phyloP scores from a whole-genome alignment of 2,113 vertebrate genomes.

The Gambusia affinis region DNA sequence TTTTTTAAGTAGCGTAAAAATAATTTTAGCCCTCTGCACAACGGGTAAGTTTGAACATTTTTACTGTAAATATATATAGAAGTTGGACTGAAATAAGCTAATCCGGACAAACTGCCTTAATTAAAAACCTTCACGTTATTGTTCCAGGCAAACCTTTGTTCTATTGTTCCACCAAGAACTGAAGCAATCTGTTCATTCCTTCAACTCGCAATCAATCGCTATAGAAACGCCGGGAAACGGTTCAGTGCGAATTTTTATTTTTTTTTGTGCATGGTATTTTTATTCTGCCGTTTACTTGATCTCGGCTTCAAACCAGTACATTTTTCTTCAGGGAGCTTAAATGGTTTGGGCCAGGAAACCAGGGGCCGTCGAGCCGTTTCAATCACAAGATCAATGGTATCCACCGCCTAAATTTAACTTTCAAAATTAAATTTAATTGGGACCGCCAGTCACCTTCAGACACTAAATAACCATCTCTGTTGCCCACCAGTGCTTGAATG shows the following conservation, averaged over 20 bases:
- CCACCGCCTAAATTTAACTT: conserved; percentile 63
- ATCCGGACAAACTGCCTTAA: conserved; percentile 20
- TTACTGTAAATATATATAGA: no score
- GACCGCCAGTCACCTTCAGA: conserved; percentile 48
- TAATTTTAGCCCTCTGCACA: no score
- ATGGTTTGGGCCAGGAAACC: conserved; percentile 61
- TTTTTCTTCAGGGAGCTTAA: conserved; percentile 53
- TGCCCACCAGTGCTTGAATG: conserved; percentile 62
- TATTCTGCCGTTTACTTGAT: conserved; percentile 59
- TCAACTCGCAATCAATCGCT: conserved; percentile 59
- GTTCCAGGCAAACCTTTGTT: conserved; percentile 53
- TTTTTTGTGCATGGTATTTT: conserved; percentile 61
- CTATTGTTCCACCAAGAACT: conserved; percentile 28
- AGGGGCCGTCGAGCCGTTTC: conserved; percentile 58
- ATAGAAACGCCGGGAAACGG: conserved; percentile 54
- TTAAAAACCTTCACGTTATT: conserved; percentile 26
- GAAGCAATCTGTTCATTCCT: conserved; percentile 48
- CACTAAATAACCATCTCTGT: conserved; percentile 47
- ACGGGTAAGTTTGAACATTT: no score
- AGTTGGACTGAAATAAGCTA: not conserved
- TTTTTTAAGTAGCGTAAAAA: no score
- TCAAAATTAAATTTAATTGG: conserved; percentile 62
- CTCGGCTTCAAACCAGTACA: conserved; percentile 54
- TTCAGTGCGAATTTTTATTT: conserved; percentile 60
- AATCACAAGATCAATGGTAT: conserved; percentile 70